Evolutionary conservation across 37 sponge, comb jelly and placozoan genomes (phyloP), one percentile per base, ranked within the genome.

Genomic region (Haliclona indistincta): DNA sequence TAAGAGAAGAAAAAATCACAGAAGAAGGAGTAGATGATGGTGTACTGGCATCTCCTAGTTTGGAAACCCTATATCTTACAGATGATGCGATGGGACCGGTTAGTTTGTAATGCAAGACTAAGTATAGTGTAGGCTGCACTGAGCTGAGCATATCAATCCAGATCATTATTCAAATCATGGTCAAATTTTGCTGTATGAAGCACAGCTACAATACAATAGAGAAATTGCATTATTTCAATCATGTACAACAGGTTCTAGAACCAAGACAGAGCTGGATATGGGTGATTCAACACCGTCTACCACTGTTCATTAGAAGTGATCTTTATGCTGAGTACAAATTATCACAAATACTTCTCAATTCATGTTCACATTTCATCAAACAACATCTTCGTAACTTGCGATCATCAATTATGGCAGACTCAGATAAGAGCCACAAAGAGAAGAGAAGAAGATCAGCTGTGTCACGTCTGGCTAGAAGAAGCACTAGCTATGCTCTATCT

Each of bases 291-390:
- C 71, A 93, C 26, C 43, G 94, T 8, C 63, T 93, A 2, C 94
- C 94, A 38, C 64, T 82, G 22, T 93, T 88, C 74, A 44, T 81
- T n/a, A 84, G 63, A 26, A 93, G 94, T 84, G 94, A 93, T 38
- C 51, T 93, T 30, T 85, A 77, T 42, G 71, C 82, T 15, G 89
- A 93, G 28, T 93, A 88, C 49, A 84, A 84, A 40, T 78, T 93
- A 13, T 88, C 86, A 43, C 81, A 84, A 35, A 43, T 65, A 35
- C 80, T 91, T 15, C 78, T 53, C 33, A 11, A 35, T n/a, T 23
- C 41, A 26, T 35, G 41, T 4, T 11, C 11, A 49, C 15, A 11
- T 49, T 11, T 19, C 35, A n/a, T n/a, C n/a, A n/a, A n/a, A n/a
- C n/a, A n/a, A n/a, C n/a, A n/a, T n/a, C n/a, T n/a, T n/a, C n/a